Evolutionary conservation across 2,797 vertebrate species (phyloP), one percentile per base, ranked within the genome.

Genomic region (Danio kyathit): DNA sequence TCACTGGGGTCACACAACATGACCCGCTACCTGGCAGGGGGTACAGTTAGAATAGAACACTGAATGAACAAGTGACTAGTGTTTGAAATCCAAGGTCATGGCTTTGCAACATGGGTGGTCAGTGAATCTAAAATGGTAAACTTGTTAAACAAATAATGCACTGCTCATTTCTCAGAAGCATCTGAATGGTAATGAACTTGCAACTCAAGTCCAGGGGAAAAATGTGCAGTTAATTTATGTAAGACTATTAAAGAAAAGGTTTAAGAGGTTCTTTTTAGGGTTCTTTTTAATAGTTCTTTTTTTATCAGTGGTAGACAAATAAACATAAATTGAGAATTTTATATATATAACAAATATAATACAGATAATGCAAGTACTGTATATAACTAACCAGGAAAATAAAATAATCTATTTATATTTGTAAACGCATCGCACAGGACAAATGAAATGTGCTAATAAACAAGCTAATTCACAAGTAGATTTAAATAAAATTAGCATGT

Each of bases 1-100:
- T 83, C 84, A 76, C 72, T 79, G 84, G 90, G 81, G 89, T 81
- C 86, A 84, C 86, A 83, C 82, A 64, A 88, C 84, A 74, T 82
- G 83, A 63, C 76, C 87, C 73, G 16, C 43, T 54, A 19, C 71
- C 57, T 80, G 79, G 66, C 69, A 82, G 80, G 84, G 85, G 86
- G 75, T 74, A 80, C 76, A 74, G 64, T 64, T 63, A 79, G 72
- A 74, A 81, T 52, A 57, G 63, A 66, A 64, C 59, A 66, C 43
- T 29, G 72, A 84, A 90, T 82, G 84, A 87, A 90, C 83, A 51
- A 43, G 8, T 38, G 6, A 76, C 46, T 74, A 66, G 70, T 83
- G 85, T 83, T 82, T 79, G 13, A 57, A 67, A 66, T 49, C 21
- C 79, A 73, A 73, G 70, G 70, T 72, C 51, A 19, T 21, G 57